phyloP scores from a whole-genome alignment of 2,888 invertebrate species.

The Cordilura impudica region DNA sequence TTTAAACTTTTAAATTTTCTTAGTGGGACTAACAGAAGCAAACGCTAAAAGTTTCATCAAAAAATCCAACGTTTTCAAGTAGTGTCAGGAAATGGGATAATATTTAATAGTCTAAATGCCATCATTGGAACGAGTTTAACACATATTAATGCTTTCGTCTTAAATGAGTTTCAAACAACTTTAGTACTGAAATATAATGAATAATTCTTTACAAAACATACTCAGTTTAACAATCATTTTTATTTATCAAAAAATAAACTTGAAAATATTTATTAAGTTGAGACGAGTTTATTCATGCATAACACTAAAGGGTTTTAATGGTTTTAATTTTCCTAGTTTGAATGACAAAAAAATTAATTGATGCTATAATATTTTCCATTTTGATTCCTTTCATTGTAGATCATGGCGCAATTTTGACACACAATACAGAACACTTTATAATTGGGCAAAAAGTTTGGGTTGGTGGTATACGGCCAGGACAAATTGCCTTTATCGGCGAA shows the following conservation, averaged over 20 bases:
- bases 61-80: no score
- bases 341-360: neutral
- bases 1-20: no score
- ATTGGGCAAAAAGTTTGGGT: slow-evolving; percentile 97
- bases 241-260: slow-evolving; percentile 2
- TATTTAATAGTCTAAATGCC: slow-evolving; percentile 23
- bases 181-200: neutral
- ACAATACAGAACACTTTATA: slow-evolving; percentile 96
- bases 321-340: neutral
- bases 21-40: no score
- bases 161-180: slow-evolving; percentile 29
- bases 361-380: neutral
- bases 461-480: slow-evolving; percentile 93
- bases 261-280: neutral
- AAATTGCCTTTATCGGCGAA: slow-evolving; percentile 91
- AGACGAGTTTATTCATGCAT: neutral
- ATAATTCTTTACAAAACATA: neutral
- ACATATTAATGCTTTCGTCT: slow-evolving; percentile 20
- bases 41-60: no score
- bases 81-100: neutral
- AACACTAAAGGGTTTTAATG: neutral
- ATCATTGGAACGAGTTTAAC: slow-evolving; percentile 43
- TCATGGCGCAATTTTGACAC: slow-evolving; percentile 91
- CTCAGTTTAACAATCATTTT: slow-evolving; percentile 12
- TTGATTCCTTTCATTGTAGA: slow-evolving; percentile 74